phyloP scores from a whole-genome alignment of 2,797 vertebrate genomes.

The Acipenser transmontanus region DNA sequence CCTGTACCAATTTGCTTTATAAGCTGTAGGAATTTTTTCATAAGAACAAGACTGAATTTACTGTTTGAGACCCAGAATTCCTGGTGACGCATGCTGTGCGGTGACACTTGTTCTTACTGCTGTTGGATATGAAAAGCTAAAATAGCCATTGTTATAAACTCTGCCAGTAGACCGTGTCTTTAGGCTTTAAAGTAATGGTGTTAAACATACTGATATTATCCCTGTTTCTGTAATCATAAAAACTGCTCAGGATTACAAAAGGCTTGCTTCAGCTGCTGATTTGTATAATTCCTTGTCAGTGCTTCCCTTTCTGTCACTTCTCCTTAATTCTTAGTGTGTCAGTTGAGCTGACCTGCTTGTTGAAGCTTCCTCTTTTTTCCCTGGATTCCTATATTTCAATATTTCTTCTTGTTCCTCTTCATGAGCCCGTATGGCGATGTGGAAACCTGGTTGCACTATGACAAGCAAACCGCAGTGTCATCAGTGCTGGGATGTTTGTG shows the following conservation, averaged over 20 bases:
- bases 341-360: constrained; percentile 71
- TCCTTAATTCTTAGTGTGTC: constrained; percentile 90
- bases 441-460: constrained; percentile 73
- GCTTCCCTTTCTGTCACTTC: constrained; percentile 98
- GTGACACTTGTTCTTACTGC: too few relatives aligned
- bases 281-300: constrained; percentile 77
- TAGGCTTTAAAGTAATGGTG: too few relatives aligned
- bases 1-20: too few relatives aligned
- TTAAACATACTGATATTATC: too few relatives aligned
- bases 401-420: constrained; percentile 90
- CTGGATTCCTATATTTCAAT: constrained; percentile 93
- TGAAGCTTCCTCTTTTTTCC: constrained; percentile 87
- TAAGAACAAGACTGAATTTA: too few relatives aligned
- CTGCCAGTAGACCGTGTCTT: too few relatives aligned
- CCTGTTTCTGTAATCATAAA: too few relatives aligned
- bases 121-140: too few relatives aligned
- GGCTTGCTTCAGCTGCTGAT: constrained; percentile 57
- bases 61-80: too few relatives aligned
- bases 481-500: constrained; percentile 29
- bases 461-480: constrained; percentile 64
- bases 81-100: too few relatives aligned
- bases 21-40: too few relatives aligned
- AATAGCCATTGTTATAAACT: too few relatives aligned
- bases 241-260: constrained; percentile 7
- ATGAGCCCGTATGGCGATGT: constrained; percentile 60